Conservation (phyloP, 2,888 invertebrate genomes). For the Stenoptilia bipunctidactyla region DNA sequence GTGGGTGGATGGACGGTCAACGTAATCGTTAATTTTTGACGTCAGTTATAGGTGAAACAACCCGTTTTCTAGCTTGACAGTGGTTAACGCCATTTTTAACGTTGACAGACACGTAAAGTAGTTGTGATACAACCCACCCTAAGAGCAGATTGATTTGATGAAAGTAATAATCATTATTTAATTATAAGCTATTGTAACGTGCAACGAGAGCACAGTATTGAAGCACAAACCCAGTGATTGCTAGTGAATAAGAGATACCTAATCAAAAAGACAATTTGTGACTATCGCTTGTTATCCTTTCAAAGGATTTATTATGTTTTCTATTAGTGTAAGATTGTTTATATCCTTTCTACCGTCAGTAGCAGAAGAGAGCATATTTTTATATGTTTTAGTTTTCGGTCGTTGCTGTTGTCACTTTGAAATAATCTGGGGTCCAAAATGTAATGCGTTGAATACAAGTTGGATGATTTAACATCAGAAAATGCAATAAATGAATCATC, state of each 20-base stretch:
- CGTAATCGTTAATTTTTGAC: too few relatives aligned
- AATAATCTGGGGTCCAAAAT: conserved; percentile 56
- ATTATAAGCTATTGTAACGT: conserved; percentile 2
- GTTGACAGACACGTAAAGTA: too few relatives aligned
- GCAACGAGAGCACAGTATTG: conserved; percentile 1
- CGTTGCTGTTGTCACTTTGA: conserved; percentile 44
- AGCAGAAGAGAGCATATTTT: neutral
- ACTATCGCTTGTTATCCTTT: conserved; percentile 64
- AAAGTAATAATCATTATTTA: too few relatives aligned
- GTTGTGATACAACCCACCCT: too few relatives aligned
- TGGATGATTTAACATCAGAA: conserved; percentile 12
- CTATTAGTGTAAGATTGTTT: conserved; percentile 49
- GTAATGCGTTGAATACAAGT: conserved; percentile 21
- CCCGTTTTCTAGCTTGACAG: too few relatives aligned
- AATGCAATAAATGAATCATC: neutral
- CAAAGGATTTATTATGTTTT: conserved; percentile 51
- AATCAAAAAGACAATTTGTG: neutral
- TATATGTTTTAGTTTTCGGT: conserved; percentile 29
- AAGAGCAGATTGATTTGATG: too few relatives aligned
- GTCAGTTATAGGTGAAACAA: too few relatives aligned
- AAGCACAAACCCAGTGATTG: neutral
- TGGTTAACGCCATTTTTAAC: too few relatives aligned
- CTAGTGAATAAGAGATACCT: neutral
- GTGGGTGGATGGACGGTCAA: too few relatives aligned
- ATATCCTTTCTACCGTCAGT: neutral